A percentile compares a stretch with the other conserved stretches of the same genome.
These are phyloP conservation scores for Coryphaenoides rupestris DNA, from an alignment of 2,113 vertebrate species.

Conservation along the genomic window DNA sequence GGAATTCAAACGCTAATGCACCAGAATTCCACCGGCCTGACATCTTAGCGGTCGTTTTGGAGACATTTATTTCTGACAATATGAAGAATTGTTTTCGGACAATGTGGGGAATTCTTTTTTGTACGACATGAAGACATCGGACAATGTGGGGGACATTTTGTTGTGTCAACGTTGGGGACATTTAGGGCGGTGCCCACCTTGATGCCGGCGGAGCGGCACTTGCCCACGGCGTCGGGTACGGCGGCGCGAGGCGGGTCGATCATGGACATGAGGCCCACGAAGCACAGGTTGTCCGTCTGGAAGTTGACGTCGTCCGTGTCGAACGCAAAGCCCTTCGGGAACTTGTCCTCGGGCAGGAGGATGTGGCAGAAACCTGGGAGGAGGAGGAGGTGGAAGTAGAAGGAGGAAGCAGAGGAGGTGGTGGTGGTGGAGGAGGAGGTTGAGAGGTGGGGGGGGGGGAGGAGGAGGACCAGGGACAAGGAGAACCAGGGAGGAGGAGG, in stretches of 20 bases:
- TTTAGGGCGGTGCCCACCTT: constrained; percentile 60
- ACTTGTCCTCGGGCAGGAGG: constrained; percentile 81
- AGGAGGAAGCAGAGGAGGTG: background rate
- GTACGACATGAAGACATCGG: too few relatives aligned
- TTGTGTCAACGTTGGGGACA: too few relatives aligned
- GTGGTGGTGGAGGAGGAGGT: too few relatives aligned
- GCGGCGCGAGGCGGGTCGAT: constrained; percentile 88
- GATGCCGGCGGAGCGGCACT: constrained; percentile 88
- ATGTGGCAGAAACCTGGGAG: constrained; percentile 85
- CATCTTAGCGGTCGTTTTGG: too few relatives aligned
- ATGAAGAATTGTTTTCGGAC: too few relatives aligned
- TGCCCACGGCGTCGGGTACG: constrained; percentile 87
- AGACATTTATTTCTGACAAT: too few relatives aligned
- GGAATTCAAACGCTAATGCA: too few relatives aligned
- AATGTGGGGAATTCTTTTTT: too few relatives aligned
- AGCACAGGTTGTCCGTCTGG: constrained; percentile 85
- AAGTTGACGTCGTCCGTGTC: constrained; percentile 91
- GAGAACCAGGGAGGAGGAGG: background rate
- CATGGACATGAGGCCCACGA: constrained; percentile 92
- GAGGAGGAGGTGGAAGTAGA: background rate
- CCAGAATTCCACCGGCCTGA: too few relatives aligned
- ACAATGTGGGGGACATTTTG: too few relatives aligned
- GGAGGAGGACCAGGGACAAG: too few relatives aligned
- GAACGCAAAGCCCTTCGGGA: constrained; percentile 88
- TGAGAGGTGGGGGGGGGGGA: too few relatives aligned